These are phyloP conservation scores for Apamea monoglypha DNA, from an alignment of 2,888 invertebrate species.

Conservation along the genomic window DNA sequence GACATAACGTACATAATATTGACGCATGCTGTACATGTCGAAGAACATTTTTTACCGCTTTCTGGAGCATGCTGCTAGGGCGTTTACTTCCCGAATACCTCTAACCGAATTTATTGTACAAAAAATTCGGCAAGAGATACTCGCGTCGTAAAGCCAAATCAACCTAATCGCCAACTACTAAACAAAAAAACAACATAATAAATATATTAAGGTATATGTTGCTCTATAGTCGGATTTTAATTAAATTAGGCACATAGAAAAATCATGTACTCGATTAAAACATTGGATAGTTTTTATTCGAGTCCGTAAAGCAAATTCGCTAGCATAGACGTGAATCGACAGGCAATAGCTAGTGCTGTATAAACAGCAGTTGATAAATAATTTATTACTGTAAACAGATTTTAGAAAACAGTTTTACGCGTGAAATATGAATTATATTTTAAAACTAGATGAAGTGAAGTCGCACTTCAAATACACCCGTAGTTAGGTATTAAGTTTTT, in stretches of 20 bases:
- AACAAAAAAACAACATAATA: not conserved
- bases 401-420: not conserved
- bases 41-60: not conserved
- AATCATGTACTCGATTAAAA: not conserved
- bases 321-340: not conserved
- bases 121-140: constrained; percentile 13
- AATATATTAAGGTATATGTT: not conserved
- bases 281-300: not conserved
- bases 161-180: constrained; percentile 1
- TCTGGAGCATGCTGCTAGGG: not conserved
- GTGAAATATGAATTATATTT: not conserved
- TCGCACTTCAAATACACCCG: not conserved
- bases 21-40: not conserved
- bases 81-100: constrained; percentile 15
- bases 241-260: not conserved
- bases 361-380: not conserved
- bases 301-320: not conserved
- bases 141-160: constrained; percentile 16
- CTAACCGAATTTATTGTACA: constrained; percentile 19
- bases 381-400: not conserved
- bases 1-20: not conserved
- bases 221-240: not conserved
- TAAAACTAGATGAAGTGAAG: not conserved
- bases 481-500: not conserved
- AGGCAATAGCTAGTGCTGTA: not conserved